Evolutionary conservation across 2,113 vertebrate genomes (phyloP), one percentile per base, ranked within the genome.

Genomic region (Phylloscopus whistleri): DNA sequence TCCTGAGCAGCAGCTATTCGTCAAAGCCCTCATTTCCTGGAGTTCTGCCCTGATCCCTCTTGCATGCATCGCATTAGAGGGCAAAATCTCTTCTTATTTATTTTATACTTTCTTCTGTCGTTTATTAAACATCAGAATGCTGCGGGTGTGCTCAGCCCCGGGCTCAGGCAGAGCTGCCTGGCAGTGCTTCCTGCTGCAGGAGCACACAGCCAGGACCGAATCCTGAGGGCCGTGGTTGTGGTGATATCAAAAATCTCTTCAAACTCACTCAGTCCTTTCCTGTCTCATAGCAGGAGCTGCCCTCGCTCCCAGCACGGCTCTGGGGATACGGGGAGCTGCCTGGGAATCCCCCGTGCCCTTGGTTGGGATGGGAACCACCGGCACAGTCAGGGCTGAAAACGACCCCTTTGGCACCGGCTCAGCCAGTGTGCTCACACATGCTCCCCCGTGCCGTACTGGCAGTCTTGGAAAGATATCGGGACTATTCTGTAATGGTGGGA

Each of bases 101-200:
- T 88, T 88, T 81, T 21, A 58, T 58, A 87, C 94, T 97, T 95
- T 95, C 80, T 93, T 93, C 86, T 95, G 89, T 87, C 89, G 72
- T 96, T 95, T 96, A 96, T 97, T 95, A 97, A 96, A 93, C 76
- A 97, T 94, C 96, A 92, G 96, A 97, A 94, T 96, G 89, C 97
- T 96, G 97, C 30, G 80, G 62, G 82, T 27, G 77, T 73, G 89
- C 89, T 97, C 75, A 90, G 86, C 96, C 75, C 69, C 20, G 35
- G 60, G 44, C 73, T 79, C 73, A n/a, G 86, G 87, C 84, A 88
- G 49, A 53, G 39, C 53, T 76, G 85, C 94, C 92, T 22, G n/a
- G 87, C 83, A 90, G 93, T 55, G 87, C 92, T 92, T 94, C 72
- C 49, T 5, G 23, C 90, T 51, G 89, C 21, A 39, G 80, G 74